Percentiles rank a stretch among this genome's conserved stretches.
These are phyloP conservation scores for Temnothorax rugatulus DNA, from an alignment of 2,888 invertebrate species.

Conservation along the genomic window DNA sequence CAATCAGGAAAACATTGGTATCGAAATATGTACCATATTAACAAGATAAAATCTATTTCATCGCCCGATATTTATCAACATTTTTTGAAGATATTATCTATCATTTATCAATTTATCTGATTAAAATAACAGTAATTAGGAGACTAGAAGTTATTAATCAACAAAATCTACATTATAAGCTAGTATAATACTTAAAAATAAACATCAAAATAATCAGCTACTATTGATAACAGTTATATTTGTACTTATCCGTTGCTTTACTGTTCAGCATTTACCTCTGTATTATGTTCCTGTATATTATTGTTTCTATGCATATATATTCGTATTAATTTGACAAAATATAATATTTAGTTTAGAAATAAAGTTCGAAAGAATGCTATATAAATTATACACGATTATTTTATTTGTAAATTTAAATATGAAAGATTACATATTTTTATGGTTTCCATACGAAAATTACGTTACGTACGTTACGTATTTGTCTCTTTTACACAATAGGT, in stretches of 20 bases:
- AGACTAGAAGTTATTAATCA: background rate
- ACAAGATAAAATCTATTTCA: background rate
- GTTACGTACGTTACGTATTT: background rate
- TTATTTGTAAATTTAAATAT: conserved; percentile 20
- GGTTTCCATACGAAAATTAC: background rate
- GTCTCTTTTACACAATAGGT: conserved; percentile 2
- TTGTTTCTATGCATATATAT: background rate
- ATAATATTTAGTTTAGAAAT: background rate
- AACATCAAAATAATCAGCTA: background rate
- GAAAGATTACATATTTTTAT: conserved; percentile 5
- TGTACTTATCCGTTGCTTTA: background rate
- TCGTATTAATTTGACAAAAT: background rate
- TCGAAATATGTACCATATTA: background rate
- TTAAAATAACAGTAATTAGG: background rate
- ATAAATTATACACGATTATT: background rate
- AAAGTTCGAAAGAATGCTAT: background rate
- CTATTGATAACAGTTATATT: background rate
- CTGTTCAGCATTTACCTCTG: background rate
- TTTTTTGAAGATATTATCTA: background rate
- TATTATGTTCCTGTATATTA: background rate
- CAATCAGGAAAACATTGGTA: background rate
- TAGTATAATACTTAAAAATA: background rate
- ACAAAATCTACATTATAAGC: background rate
- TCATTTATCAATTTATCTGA: conserved; percentile 14
- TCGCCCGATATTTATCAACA: background rate